phyloP scores from a whole-genome alignment of 64 coral and sea anemone species.

The Stichodactyla helianthus region DNA sequence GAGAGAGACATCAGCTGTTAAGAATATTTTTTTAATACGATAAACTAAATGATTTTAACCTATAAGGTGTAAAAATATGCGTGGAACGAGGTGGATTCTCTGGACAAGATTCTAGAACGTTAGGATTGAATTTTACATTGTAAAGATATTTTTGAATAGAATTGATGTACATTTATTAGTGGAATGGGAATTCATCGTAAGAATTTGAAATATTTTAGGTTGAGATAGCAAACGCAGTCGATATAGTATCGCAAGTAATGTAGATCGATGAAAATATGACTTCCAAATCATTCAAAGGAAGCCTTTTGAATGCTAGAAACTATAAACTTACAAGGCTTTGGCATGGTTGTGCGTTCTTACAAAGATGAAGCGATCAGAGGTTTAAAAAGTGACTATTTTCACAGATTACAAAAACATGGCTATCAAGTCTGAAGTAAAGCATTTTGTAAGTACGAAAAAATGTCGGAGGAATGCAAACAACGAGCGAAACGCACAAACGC shows the following conservation, averaged over 20 bases:
- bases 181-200: not conserved
- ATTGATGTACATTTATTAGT: not conserved
- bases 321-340: not conserved
- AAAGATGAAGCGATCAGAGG: not conserved
- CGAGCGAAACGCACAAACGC: slow-evolving; percentile 20
- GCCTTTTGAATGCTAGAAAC: not conserved
- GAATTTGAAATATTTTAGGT: not conserved
- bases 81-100: too few relatives aligned
- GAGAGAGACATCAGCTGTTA: too few relatives aligned
- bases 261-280: too few relatives aligned
- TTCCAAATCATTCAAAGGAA: not conserved
- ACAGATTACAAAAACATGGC: not conserved
- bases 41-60: too few relatives aligned
- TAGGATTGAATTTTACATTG: not conserved
- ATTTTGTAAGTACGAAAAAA: slow-evolving; percentile 17
- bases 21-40: too few relatives aligned
- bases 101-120: too few relatives aligned
- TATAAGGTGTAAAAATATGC: too few relatives aligned
- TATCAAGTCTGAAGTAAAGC: not conserved
- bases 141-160: not conserved
- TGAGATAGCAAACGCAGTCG: not conserved
- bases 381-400: not conserved
- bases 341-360: not conserved
- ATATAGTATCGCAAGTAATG: not conserved
- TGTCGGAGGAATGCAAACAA: slow-evolving; percentile 16